These are phyloP conservation scores for Leistus spinibarbis DNA, from an alignment of 2,888 invertebrate species.

Conservation along the genomic window DNA sequence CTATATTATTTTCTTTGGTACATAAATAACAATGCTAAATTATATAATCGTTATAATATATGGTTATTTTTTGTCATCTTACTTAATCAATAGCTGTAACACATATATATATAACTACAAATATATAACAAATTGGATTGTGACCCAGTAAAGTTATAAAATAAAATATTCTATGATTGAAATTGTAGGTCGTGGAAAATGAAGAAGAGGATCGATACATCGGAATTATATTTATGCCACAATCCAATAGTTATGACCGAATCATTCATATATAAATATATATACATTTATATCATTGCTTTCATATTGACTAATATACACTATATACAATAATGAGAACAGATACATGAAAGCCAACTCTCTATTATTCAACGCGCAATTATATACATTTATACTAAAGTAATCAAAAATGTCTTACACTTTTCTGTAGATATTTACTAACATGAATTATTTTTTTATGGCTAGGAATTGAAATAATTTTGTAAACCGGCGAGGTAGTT, in stretches of 20 bases:
- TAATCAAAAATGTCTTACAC: no score
- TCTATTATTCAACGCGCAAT: not conserved
- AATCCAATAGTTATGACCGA: constrained; percentile 28
- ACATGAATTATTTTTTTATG: no score
- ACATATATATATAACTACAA: constrained; percentile 30
- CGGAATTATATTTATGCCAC: not conserved
- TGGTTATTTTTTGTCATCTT: constrained; percentile 18
- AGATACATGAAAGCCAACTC: constrained; percentile 27
- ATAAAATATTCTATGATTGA: not conserved
- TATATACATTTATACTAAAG: not conserved
- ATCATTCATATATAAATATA: constrained; percentile 33
- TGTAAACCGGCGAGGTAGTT: no score
- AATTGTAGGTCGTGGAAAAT: not conserved
- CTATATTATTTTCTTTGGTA: constrained; percentile 35
- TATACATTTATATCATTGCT: constrained; percentile 28
- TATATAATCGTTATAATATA: constrained; percentile 36
- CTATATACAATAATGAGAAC: constrained; percentile 35
- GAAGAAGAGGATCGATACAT: not conserved
- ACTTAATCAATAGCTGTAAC: constrained; percentile 21
- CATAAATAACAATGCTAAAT: constrained; percentile 39
- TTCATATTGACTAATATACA: constrained; percentile 31
- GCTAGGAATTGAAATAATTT: no score
- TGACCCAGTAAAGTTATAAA: not conserved
- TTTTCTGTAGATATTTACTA: no score
- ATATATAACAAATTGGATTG: constrained; percentile 11